A percentile compares a stretch with the other conserved stretches of the same genome.
These are phyloP conservation scores for Petrocephalus microphthalmus DNA, from an alignment of 2,113 vertebrate species.

Conservation along the genomic window DNA sequence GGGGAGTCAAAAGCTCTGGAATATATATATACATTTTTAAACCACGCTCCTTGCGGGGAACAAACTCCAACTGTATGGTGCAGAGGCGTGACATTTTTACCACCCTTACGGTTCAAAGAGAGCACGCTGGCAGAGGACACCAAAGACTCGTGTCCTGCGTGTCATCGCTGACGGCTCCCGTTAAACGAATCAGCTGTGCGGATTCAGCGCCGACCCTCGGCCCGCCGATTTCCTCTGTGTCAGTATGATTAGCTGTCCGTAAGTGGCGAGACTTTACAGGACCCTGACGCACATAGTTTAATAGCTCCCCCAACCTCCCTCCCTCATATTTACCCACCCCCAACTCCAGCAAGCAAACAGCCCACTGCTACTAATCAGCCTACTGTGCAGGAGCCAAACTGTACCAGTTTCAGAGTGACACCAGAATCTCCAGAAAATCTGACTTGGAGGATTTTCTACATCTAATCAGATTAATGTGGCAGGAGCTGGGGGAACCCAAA, in stretches of 20 bases:
- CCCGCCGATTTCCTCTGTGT: not conserved
- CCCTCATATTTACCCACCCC: slow-evolving; percentile 17
- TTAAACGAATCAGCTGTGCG: not conserved
- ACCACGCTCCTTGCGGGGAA: not conserved
- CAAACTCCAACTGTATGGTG: not conserved
- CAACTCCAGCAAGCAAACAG: slow-evolving; percentile 44
- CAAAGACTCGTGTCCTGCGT: not conserved
- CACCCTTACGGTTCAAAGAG: not conserved
- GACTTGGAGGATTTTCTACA: slow-evolving; percentile 58
- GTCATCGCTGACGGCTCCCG: not conserved
- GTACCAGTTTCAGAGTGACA: slow-evolving; percentile 76
- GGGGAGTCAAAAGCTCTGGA: slow-evolving; percentile 36
- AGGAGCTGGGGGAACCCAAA: slow-evolving; percentile 67
- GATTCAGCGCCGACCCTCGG: not conserved
- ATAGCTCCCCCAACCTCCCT: not conserved
- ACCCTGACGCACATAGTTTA: not conserved
- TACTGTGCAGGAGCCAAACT: slow-evolving; percentile 51
- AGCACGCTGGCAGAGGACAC: not conserved
- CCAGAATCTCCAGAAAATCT: slow-evolving; percentile 63
- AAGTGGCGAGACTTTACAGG: not conserved
- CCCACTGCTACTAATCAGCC: slow-evolving; percentile 55
- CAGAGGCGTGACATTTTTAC: not conserved
- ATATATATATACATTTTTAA: slow-evolving; percentile 16
- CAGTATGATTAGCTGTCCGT: not conserved
- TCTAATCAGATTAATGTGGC: slow-evolving; percentile 70